Conservation (phyloP, 2,113 vertebrate genomes). For the Oreocharis arfaki region DNA sequence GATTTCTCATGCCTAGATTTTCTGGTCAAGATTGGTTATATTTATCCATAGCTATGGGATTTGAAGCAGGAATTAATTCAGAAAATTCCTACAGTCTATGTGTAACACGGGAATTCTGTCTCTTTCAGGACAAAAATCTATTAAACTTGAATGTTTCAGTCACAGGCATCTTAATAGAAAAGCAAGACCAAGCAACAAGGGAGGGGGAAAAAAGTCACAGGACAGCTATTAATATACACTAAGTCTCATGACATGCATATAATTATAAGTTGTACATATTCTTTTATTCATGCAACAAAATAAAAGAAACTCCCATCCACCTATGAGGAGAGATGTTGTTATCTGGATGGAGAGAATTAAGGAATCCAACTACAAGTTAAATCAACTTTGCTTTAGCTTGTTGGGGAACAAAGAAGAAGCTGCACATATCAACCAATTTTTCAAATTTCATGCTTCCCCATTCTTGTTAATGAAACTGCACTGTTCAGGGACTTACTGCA, state of each 20-base stretch:
- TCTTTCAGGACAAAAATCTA: constrained; percentile 57
- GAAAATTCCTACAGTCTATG: constrained; percentile 29
- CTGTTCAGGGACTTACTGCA: background rate
- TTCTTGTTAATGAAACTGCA: background rate
- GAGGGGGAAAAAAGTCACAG: constrained; percentile 19
- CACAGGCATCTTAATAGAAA: constrained; percentile 57
- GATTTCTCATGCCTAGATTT: constrained; percentile 30
- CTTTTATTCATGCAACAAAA: constrained; percentile 20
- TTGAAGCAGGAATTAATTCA: constrained; percentile 55
- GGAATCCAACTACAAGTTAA: background rate
- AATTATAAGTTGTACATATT: constrained; percentile 37
- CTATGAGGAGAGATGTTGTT: background rate
- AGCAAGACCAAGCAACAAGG: constrained; percentile 44
- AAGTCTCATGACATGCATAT: constrained; percentile 33
- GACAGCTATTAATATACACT: constrained; percentile 56
- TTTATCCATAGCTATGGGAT: constrained; percentile 55
- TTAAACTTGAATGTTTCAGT: constrained; percentile 46
- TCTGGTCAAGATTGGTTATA: constrained; percentile 57
- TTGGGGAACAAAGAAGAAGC: background rate
- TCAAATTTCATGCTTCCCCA: background rate
- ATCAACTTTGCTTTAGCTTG: background rate
- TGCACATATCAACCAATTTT: background rate
- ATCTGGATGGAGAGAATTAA: background rate
- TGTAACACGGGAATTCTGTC: constrained; percentile 35
- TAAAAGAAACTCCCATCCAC: background rate